Evolutionary conservation across 1,140 invertebrate genomes (phyloP), one percentile per base, ranked within the genome.

Genomic region (Homalodisca vitripennis): DNA sequence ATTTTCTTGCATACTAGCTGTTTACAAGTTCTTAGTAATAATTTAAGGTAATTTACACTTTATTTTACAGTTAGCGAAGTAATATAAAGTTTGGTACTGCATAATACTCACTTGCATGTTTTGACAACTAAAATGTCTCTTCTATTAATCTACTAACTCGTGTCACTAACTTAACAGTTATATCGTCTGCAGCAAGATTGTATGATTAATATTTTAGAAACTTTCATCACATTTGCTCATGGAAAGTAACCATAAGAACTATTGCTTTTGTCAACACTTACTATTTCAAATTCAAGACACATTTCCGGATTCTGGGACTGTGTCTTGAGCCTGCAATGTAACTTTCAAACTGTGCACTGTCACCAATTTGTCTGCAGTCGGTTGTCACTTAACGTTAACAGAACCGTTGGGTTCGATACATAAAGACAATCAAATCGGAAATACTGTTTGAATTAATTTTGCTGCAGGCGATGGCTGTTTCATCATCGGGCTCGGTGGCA

Each of bases 391-490:
- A 83, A 84, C 24, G 10, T 60, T 51, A 51, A 51, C 48, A 51
- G 22, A 3, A 51, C 48, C 3, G 48, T 51, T 51, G 22, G 48
- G 6, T 51, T 10, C 3, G 14, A 60, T 24, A 27, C 24, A 27
- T 26, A 60, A 60, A 65, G 20, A 53, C 48, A 53, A 53, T 53
- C 20, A 53, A 60, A 24, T 27, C 46, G 51, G 48, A 60, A 68
- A 60, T 60, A 66, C 63, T 73, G 69, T 68, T 70, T 72, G 67
- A 57, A n/a, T 73, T 70, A 51, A 67, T 74, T 85, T 86, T 82
- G 81, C 81, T 85, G 86, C 90, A 94, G 91, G 92, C 90, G 91
- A 93, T 89, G 90, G 91, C 89, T 94, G 92, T 91, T 93, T 94
- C 90, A 92, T 92, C 90, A 91, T 94, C 86, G 92, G 91, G 85